These are phyloP conservation scores for Cancer borealis DNA, from an alignment of 2,888 invertebrate genomes.

Conservation along the genomic window DNA sequence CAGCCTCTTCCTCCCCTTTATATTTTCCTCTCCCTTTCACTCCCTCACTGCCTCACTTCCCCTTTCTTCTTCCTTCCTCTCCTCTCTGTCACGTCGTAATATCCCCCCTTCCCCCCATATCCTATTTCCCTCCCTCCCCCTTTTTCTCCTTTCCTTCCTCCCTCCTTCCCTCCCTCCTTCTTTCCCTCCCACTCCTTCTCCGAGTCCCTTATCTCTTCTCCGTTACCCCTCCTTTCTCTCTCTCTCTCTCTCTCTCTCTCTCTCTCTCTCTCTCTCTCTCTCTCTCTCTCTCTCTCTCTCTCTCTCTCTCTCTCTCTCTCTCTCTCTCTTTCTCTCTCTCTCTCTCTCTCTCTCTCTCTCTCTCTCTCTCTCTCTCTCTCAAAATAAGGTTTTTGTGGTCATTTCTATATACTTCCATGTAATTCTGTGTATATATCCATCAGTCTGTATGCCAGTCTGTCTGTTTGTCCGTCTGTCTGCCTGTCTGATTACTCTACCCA, in stretches of 20 bases:
- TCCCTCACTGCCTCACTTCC: not conserved
- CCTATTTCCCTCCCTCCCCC: not conserved
- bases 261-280: not conserved
- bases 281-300: not conserved
- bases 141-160: not conserved
- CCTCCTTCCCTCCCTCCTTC: no score
- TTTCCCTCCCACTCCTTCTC: no score
- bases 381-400: not conserved
- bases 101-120: not conserved
- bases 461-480: not conserved
- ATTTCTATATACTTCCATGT: no score
- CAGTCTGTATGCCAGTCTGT: not conserved
- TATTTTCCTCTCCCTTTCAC: not conserved
- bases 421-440: not conserved
- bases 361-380: conserved; percentile 20
- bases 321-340: conserved; percentile 11
- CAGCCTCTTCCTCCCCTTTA: not conserved
- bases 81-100: not conserved
- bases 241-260: not conserved
- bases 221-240: not conserved
- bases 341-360: conserved; percentile 20
- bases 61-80: not conserved
- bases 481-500: not conserved
- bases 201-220: no score
- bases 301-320: not conserved